A percentile compares a stretch with the other conserved stretches of the same genome.
phyloP scores from a whole-genome alignment of 2,113 vertebrate species.

The Narcine bancroftii region DNA sequence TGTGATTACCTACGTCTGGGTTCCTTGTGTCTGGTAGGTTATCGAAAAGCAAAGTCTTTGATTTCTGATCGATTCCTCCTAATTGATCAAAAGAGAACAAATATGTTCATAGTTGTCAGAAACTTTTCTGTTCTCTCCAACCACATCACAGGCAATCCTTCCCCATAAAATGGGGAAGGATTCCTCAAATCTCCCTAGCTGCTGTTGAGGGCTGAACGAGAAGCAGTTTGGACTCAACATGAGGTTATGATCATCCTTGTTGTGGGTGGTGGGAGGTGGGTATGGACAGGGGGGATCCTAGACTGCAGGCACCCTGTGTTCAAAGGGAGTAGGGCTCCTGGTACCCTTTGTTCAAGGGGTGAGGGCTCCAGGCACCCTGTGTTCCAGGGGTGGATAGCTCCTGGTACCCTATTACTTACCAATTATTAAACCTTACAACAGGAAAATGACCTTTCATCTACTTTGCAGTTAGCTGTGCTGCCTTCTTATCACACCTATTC shows the following conservation, averaged over 20 bases:
- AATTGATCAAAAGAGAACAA: slow-evolving; percentile 41
- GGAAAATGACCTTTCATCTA: no score
- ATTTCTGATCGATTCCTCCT: slow-evolving; percentile 51
- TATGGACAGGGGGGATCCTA: no score
- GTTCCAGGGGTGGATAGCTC: no score
- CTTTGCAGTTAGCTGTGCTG: no score
- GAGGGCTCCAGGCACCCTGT: no score
- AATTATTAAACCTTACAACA: no score
- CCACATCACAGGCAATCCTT: not conserved
- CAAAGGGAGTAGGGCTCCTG: no score
- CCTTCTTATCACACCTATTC: no score
- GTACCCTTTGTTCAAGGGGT: no score
- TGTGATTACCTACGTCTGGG: slow-evolving; percentile 55
- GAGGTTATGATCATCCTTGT: not conserved
- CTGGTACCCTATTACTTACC: no score
- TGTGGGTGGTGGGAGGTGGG: no score
- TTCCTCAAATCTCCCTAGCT: not conserved
- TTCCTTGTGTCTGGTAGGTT: slow-evolving; percentile 54
- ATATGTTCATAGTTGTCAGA: not conserved
- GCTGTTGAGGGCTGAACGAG: not conserved
- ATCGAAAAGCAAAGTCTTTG: slow-evolving; percentile 50
- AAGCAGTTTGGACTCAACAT: not conserved
- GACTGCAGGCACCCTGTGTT: no score
- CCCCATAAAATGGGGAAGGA: not conserved
- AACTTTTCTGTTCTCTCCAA: not conserved